Evolutionary conservation across 1,140 invertebrate species (phyloP), one percentile per base, ranked within the genome.

Genomic region (Physella acuta): DNA sequence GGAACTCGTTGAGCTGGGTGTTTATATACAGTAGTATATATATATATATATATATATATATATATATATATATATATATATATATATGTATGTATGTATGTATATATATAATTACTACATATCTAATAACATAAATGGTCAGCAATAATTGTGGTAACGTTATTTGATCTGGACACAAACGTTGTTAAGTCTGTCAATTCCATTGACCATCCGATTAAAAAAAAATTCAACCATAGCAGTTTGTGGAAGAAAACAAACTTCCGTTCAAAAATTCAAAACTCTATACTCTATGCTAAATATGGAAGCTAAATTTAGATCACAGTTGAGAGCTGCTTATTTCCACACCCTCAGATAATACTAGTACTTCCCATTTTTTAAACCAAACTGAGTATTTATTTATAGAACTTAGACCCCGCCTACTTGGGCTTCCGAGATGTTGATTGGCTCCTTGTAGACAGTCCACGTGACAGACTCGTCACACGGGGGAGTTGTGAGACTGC

Each of bases 361-460:
- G 53, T n/a, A 11, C 28, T 56, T 11, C 11, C 8, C 26, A 11
- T 56, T 17, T 56, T 26, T 56, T 14, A 8, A 56, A 56, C 53
- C 11, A 56, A 26, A 14, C 8, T 44, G 8, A 56, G 17, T 26
- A 8, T 56, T 26, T 26, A 26, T n/a, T 56, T 8, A 28, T 14
- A n/a, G 8, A 11, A 8, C 8, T 26, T 17, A 5, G 26, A 26
- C 17, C 11, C 11, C 14, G 34, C 37, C 11, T 39, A 94, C 93
- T 89, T 94, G 92, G 44, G 88, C 81, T 73, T 90, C 89, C 0
- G 92, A 91, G 61, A 95, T 85, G 34, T 87, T 82, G 20, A 92
- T 89, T 0, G 90, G 89, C 63, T 91, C 83, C 0, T 87, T 85
- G 60, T 92, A 86, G 3, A 93, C 84, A 5, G 90, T 90, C 92